Evolutionary conservation across 2,797 vertebrate species (phyloP).

Genomic region (Uromys caudimaculatus): DNA sequence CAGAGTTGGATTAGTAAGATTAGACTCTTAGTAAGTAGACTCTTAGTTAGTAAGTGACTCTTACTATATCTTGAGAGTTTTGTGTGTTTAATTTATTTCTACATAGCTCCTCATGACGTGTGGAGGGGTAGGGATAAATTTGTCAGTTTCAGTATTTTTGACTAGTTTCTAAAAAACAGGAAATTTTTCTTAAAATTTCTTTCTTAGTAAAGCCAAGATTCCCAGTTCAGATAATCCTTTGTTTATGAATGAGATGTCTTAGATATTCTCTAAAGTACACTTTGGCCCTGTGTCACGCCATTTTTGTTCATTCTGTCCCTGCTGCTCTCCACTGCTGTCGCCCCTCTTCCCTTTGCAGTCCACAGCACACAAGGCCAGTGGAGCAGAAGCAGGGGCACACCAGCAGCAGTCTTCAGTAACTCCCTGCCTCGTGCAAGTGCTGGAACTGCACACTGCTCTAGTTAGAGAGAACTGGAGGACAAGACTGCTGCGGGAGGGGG

Average conservation of each 20-base stretch:
- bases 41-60: background rate
- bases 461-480: background rate
- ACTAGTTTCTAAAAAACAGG: constrained; percentile 59
- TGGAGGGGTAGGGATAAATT: background rate
- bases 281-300: background rate
- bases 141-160: constrained; percentile 55
- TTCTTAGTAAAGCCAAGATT: constrained; percentile 58
- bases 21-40: background rate
- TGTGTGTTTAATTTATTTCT: constrained; percentile 59
- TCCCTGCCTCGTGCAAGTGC: background rate
- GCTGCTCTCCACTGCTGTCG: background rate
- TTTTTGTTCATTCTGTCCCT: constrained; percentile 23
- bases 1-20: constrained; percentile 43
- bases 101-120: background rate
- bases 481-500: too few relatives aligned
- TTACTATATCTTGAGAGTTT: constrained; percentile 32
- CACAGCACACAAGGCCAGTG: background rate
- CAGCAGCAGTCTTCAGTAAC: background rate
- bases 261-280: constrained; percentile 52
- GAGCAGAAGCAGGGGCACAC: background rate
- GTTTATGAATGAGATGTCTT: constrained; percentile 39
- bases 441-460: background rate
- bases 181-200: constrained; percentile 45
- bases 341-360: background rate
- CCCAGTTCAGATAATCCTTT: background rate